Conservation (phyloP, 2,797 vertebrate genomes). For the Cyprinella venusta region DNA sequence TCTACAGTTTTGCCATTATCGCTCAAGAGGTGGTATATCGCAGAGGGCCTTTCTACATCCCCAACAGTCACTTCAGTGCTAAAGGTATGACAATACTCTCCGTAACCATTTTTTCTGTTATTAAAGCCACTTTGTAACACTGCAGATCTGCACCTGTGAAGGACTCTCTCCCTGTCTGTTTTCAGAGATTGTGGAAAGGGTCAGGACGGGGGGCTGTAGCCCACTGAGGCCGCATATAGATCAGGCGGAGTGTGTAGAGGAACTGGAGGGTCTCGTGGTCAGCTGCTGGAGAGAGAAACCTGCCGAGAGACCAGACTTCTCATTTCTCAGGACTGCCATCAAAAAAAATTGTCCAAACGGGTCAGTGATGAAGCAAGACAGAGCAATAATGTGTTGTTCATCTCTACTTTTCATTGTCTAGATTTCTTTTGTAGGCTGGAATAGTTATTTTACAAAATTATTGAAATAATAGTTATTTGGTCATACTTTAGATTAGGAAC, state of each 20-base stretch:
- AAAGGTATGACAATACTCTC: conserved; percentile 48
- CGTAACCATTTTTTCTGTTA: not conserved
- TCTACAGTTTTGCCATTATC: conserved; percentile 67
- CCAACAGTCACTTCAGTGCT: conserved; percentile 46
- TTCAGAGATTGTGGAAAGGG: conserved; percentile 60
- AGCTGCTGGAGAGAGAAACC: conserved; percentile 63
- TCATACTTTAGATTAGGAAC: too few relatives aligned
- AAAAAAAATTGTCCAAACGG: conserved; percentile 59
- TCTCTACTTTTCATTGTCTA: not conserved
- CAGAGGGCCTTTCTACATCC: conserved; percentile 63
- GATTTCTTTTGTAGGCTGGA: not conserved
- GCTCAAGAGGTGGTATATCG: conserved; percentile 64
- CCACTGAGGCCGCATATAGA: conserved; percentile 59
- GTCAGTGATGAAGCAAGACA: conserved; percentile 35
- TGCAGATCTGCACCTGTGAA: conserved; percentile 1
- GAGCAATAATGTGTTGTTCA: not conserved
- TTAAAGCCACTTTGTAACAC: not conserved
- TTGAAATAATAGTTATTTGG: not conserved
- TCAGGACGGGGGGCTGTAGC: conserved; percentile 50
- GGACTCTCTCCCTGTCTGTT: not conserved
- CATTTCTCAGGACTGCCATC: conserved; percentile 52
- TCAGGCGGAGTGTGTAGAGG: conserved; percentile 48
- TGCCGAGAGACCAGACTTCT: conserved; percentile 61
- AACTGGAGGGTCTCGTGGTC: conserved; percentile 56
- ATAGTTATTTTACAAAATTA: not conserved